These are phyloP conservation scores for Tringa solitaria DNA, from an alignment of 2,113 vertebrate genomes.

Conservation along the genomic window DNA sequence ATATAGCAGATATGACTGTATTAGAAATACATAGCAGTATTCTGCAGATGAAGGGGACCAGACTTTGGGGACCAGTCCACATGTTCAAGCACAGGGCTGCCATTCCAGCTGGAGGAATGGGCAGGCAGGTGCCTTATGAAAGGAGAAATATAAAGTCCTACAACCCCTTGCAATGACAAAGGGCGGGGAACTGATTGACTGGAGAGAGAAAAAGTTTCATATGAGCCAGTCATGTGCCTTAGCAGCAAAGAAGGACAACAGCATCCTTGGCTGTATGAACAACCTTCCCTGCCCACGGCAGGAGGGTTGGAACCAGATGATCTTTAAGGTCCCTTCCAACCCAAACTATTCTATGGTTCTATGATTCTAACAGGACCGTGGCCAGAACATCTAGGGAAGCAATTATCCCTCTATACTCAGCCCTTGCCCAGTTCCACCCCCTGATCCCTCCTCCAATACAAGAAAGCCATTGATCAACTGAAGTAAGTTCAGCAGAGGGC, in stretches of 20 bases:
- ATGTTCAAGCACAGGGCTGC: neutral
- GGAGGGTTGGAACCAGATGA: too few relatives aligned
- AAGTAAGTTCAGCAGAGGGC: neutral
- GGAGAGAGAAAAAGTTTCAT: neutral
- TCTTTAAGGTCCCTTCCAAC: too few relatives aligned
- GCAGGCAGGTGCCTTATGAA: neutral
- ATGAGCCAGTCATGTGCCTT: fast-evolving
- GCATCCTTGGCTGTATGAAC: neutral
- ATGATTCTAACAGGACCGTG: neutral
- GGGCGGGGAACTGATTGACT: neutral
- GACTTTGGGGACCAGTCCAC: neutral
- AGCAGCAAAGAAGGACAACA: neutral
- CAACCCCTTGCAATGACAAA: neutral
- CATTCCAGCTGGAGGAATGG: neutral
- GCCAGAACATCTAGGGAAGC: neutral
- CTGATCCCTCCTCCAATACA: fast-evolving
- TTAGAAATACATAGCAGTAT: neutral
- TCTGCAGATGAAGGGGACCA: neutral
- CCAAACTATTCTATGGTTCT: too few relatives aligned
- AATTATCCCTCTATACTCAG: neutral
- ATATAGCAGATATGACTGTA: neutral
- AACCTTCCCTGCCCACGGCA: neutral
- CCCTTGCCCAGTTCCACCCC: neutral
- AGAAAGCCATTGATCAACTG: neutral
- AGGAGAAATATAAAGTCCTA: neutral